phyloP scores from a whole-genome alignment of 92 coral and sea anemone species.

The Chrysogorgia sp. region DNA sequence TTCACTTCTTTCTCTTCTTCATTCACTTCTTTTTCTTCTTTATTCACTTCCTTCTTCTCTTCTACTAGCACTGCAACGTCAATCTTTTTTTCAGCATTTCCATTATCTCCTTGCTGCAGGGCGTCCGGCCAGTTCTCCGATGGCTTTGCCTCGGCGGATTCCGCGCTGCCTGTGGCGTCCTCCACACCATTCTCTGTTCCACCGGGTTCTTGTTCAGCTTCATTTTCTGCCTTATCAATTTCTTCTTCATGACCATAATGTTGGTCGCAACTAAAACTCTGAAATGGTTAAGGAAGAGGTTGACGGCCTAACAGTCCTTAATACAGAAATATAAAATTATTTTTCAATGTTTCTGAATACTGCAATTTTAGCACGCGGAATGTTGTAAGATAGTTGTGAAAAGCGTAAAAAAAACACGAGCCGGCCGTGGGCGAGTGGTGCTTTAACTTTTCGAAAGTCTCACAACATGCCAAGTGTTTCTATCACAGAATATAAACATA shows the following conservation, averaged over 20 bases:
- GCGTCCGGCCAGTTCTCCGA: background rate
- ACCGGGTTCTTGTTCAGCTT: background rate
- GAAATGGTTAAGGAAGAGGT: background rate
- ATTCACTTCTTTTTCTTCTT: too few species aligned
- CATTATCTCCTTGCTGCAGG: slow-evolving; percentile 2
- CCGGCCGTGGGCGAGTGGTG: too few species aligned
- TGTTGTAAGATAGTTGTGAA: too few species aligned
- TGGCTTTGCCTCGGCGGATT: background rate
- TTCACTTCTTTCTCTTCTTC: background rate
- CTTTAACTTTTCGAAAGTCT: too few species aligned
- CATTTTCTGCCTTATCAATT: background rate
- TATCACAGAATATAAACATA: too few species aligned
- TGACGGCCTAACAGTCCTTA: too few species aligned
- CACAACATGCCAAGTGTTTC: too few species aligned
- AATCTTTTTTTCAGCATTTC: background rate
- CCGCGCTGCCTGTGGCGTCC: background rate
- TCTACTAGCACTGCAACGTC: background rate
- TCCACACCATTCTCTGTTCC: background rate
- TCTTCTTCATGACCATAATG: background rate
- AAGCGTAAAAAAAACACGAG: too few species aligned
- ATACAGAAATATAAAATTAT: too few species aligned
- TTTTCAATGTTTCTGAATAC: too few species aligned
- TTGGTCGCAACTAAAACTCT: background rate
- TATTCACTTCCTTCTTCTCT: background rate
- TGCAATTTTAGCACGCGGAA: too few species aligned